Base-by-base conservation (phyloP, 1,140 invertebrate genomes). In the Pomacea maculata region DNA sequence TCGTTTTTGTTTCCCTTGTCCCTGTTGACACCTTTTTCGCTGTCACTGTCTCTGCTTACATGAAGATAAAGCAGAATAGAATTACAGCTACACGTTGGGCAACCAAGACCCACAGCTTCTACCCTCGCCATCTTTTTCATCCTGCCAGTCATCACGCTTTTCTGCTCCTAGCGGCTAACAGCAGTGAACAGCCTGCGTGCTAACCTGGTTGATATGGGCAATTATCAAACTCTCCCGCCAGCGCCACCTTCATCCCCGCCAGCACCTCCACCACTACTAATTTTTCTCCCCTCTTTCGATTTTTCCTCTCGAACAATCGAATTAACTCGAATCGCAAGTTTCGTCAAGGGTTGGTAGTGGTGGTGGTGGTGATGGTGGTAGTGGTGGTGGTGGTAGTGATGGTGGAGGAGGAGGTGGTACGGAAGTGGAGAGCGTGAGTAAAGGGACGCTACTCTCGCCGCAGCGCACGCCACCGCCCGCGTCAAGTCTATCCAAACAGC, bases 261-360 rank as follows among this genome's bases (percentile, higher is more conserved):
- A 45, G 34, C 34, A 45, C n/a, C 64, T 77, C 65, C 61, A 34
- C 75, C 54, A 63, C 64, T 65, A 63, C 64, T 77, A 77, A 77
- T 52, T 77, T 77, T 65, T 65, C 64, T 52, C 29, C 61, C 75
- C 15, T 61, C 57, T 34, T 65, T 77, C 65, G 57, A 29, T 64
- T 65, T 77, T 77, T 77, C 75, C 75, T 77, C 65, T 77, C 75
- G 65, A 77, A 77, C 75, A 77, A 77, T 77, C 75, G 67, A 65
- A 77, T 77, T 77, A 77, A 52, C 75, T 77, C 75, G 29, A 63
- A 21, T 45, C 29, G 52, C 71, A 52, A 12, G 17, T 57, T 25
- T 14, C 12, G 68, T 25, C 34, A 11, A 70, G 68, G 34, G 21
- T 3, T 25, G 68, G 34, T 19, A 7, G 64, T 19, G 64, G 25